Evolutionary conservation across 2,113 vertebrate genomes (phyloP), one percentile per base, ranked within the genome.

Genomic region (Pleuronectes platessa): DNA sequence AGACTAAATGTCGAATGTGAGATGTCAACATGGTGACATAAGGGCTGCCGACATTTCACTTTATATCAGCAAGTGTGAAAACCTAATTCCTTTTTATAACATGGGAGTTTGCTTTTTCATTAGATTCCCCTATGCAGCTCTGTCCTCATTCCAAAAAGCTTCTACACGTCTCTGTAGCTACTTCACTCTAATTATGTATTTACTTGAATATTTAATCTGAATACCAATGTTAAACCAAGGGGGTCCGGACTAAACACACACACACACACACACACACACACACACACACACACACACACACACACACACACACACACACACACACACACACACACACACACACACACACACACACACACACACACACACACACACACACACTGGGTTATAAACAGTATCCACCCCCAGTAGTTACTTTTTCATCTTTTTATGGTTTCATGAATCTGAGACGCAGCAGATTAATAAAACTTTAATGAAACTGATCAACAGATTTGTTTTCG

Each of bases 401-500:
- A 15, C 35, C 35, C 26, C 55, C 5, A 40, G 45, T 54, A 54
- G 62, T 64, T 54, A 45, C 63, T 75, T 55, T 45, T 67, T 68
- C 40, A 63, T 68, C 23, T 65, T 65, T 17, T 69, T 53, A 61
- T 56, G 17, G 14, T 68, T 74, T 84, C 20, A 69, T 20, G 67
- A 54, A 51, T 59, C 23, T n/a, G 4, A 69, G 61, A 69, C 60
- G 54, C 61, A 67, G 68, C 60, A 71, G 13, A 80, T 47, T 61
- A 54, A 75, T 78, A 65, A 56, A 63, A 68, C 37, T 83, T 75
- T 54, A 64, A 79, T 76, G 20, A 64, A 79, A 60, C 12, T 26
- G 31, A 83, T 68, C 47, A 61, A 78, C 27, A 68, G 64, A 70
- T 78, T 67, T 63, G 21, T 78, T 78, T 78, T 76, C 61, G 31